Percentiles rank a stretch among this genome's conserved stretches.
Conservation (phyloP, 2,888 invertebrate species). For the Helicoverpa assulta region DNA sequence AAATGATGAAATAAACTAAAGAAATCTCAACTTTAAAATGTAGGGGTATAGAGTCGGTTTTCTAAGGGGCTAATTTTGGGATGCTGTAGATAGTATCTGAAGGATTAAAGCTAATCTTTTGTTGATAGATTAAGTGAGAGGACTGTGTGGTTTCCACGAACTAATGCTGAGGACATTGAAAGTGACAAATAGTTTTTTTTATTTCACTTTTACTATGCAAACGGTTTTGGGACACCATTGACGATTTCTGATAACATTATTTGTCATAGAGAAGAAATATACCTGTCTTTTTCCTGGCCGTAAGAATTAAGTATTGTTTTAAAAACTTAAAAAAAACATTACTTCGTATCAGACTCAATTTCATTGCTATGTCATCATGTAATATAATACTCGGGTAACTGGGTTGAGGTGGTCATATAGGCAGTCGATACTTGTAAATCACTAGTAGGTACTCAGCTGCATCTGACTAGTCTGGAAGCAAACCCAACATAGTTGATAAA, state of each 20-base stretch:
- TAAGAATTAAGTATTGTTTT: not conserved
- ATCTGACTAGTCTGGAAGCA: too few relatives aligned
- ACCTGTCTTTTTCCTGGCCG: not conserved
- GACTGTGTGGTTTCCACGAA: conserved; percentile 77
- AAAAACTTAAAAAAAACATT: not conserved
- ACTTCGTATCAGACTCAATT: too few relatives aligned
- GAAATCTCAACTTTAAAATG: conserved; percentile 40
- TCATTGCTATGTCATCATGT: too few relatives aligned
- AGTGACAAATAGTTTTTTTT: conserved; percentile 74
- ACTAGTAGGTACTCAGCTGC: too few relatives aligned
- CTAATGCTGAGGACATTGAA: conserved; percentile 67
- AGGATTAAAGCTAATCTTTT: conserved; percentile 85
- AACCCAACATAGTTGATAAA: too few relatives aligned
- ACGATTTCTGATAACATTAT: not conserved
- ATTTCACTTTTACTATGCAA: conserved; percentile 47
- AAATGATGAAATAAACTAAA: conserved; percentile 10
- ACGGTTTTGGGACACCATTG: conserved; percentile 13
- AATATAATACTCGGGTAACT: too few relatives aligned
- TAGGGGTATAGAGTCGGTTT: conserved; percentile 47
- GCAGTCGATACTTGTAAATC: too few relatives aligned
- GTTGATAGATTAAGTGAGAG: conserved; percentile 82
- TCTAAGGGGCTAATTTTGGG: conserved; percentile 52
- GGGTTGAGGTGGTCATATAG: too few relatives aligned
- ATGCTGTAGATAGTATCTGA: conserved; percentile 57
- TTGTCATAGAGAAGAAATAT: not conserved